These are phyloP conservation scores for Masticophis lateralis DNA, from an alignment of 2,797 vertebrate species.

Conservation along the genomic window DNA sequence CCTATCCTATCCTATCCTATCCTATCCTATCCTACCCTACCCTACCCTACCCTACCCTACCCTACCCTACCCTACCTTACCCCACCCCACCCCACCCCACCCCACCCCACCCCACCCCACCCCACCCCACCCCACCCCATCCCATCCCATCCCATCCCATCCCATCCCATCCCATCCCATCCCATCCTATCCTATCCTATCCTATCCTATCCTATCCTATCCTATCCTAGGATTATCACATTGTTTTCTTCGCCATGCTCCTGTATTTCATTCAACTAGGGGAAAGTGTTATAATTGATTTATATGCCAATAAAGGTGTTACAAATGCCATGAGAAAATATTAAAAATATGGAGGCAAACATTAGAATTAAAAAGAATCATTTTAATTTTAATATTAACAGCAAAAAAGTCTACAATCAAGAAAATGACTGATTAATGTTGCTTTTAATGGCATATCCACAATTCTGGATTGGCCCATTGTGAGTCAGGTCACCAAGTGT, in stretches of 20 bases:
- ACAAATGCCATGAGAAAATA: background rate
- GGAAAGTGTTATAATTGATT: background rate
- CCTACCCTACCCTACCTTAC: too few relatives aligned
- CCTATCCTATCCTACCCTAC: too few relatives aligned
- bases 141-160: background rate
- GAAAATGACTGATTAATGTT: background rate
- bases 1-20: too few relatives aligned
- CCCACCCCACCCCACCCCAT: too few relatives aligned
- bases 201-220: too few relatives aligned
- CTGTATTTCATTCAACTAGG: background rate
- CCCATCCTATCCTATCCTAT: background rate
- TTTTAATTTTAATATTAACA: background rate
- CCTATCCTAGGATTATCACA: background rate
- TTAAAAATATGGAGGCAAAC: background rate
- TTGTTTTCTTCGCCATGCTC: background rate
- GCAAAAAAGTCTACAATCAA: background rate
- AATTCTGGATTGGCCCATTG: background rate
- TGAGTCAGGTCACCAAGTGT: background rate
- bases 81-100: rapidly evolving
- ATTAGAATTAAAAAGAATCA: background rate
- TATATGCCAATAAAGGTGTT: background rate
- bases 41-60: rapidly evolving
- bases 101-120: too few relatives aligned
- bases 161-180: too few relatives aligned
- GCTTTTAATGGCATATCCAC: background rate